A percentile compares a stretch with the other conserved stretches of the same genome.
These are phyloP conservation scores for Troides aeacus DNA, from an alignment of 2,888 invertebrate genomes.

Conservation along the genomic window DNA sequence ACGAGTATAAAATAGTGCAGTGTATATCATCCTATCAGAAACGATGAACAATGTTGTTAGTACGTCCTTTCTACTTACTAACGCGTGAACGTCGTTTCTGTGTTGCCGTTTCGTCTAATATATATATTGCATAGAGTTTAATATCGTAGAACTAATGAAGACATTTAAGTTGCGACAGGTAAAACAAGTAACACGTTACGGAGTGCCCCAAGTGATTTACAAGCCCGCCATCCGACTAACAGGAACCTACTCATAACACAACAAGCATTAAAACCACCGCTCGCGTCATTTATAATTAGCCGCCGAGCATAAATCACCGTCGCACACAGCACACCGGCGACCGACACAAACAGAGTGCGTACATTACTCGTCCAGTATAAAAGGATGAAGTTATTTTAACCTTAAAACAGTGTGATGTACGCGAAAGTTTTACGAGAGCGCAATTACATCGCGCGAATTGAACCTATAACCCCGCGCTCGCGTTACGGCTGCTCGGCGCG, in stretches of 20 bases:
- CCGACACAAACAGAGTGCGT: conserved; percentile 25
- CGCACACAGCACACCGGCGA: conserved; percentile 15
- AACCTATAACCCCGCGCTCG: conserved; percentile 35
- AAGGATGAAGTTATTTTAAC: conserved; percentile 25
- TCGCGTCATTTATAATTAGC: conserved; percentile 28
- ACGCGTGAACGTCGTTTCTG: no score
- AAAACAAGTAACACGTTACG: conserved; percentile 10
- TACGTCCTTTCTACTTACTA: no score
- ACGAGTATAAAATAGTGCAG: no score
- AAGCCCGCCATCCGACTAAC: conserved; percentile 15
- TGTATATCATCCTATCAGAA: no score
- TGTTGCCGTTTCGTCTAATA: no score
- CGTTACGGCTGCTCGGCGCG: conserved; percentile 33
- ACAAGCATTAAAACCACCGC: conserved; percentile 24
- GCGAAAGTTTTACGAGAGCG: conserved; percentile 36
- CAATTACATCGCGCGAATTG: conserved; percentile 34
- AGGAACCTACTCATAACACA: conserved; percentile 21
- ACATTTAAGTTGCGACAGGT: conserved; percentile 1
- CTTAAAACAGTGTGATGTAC: conserved; percentile 27
- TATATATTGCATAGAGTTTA: no score
- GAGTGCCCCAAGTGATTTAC: conserved; percentile 10
- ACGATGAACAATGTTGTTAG: no score
- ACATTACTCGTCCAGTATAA: conserved; percentile 23
- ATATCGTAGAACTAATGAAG: neutral
- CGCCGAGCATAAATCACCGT: conserved; percentile 27